Base-by-base conservation (phyloP, 1,140 invertebrate genomes). In the Mactra quadrangularis region DNA sequence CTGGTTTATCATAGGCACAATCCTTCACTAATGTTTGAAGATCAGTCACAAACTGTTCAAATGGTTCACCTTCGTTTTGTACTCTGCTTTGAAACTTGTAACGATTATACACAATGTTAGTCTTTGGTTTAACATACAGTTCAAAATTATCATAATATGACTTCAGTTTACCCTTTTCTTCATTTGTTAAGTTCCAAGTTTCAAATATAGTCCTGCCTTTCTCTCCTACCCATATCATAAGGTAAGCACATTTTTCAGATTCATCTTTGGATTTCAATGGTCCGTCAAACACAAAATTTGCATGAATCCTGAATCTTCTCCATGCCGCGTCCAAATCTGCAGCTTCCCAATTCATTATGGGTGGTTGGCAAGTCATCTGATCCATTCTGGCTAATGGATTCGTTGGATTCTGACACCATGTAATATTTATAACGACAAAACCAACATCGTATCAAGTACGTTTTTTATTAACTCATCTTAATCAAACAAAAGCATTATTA, bases 31-130 rank as follows among this genome's bases (percentile, higher is more conserved):
- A 27, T n/a, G 75, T 35, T 64, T 83, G 64, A 9, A 86, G 35
- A 27, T 86, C 82, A 1, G 82, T 82, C 3, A 86, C 82, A 66
- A 83, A 86, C 38, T 84, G 71, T n/a, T 86, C 76, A 64, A 83
- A 81, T 22, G 57, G 60, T 66, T 86, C 85, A 50, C 6, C 31
- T 9, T 60, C 53, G 22, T 7, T 31, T 29, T 86, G 81, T 33
- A 29, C 57, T 50, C 41, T 57, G 25, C 3, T 62, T n/a, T 68
- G 57, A 27, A 76, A 86, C 31, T 77, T 83, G 72, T 82, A 84
- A 35, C 81, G 59, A 29, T 60, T 76, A 45, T 74, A 76, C 9
- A 83, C 75, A 0, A 27, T 50, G 45, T 83, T 83, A 2, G 85
- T 45, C 27, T 38, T 33, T 0, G 82, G 85, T 74, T 82, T 77